Conservation (phyloP, 2,797 vertebrate genomes). For the Pterois miles region DNA sequence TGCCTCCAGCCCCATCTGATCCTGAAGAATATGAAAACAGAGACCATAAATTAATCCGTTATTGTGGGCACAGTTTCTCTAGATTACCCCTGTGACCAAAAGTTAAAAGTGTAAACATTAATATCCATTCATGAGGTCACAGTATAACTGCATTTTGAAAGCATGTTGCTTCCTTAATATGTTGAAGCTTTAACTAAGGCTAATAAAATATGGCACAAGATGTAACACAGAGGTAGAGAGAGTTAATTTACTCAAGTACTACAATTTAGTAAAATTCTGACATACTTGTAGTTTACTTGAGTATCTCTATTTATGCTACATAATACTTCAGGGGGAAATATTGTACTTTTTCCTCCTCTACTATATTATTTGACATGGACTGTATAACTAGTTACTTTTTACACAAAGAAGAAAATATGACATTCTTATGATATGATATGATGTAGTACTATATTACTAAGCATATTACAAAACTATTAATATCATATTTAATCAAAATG, state of each 20-base stretch:
- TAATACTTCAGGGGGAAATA: neutral
- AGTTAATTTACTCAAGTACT: neutral
- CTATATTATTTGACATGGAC: neutral
- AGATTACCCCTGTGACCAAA: neutral
- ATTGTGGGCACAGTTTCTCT: neutral
- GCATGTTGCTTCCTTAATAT: neutral
- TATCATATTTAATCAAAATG: too few species aligned
- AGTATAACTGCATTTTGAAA: neutral
- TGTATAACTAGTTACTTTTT: neutral
- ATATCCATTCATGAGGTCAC: neutral
- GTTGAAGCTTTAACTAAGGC: too few species aligned
- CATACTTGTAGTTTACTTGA: neutral
- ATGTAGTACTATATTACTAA: neutral
- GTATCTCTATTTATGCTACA: neutral
- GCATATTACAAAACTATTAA: too few species aligned
- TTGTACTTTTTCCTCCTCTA: too few species aligned
- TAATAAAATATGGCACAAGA: too few species aligned
- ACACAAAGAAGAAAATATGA: neutral
- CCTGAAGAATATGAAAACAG: neutral
- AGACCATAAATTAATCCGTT: neutral
- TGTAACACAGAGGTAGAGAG: too few species aligned
- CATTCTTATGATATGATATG: too few species aligned
- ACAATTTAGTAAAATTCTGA: neutral
- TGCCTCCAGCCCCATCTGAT: neutral
- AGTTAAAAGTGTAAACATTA: neutral